Conservation (phyloP, 2,113 vertebrate species). For the Hepsetus odoe region DNA sequence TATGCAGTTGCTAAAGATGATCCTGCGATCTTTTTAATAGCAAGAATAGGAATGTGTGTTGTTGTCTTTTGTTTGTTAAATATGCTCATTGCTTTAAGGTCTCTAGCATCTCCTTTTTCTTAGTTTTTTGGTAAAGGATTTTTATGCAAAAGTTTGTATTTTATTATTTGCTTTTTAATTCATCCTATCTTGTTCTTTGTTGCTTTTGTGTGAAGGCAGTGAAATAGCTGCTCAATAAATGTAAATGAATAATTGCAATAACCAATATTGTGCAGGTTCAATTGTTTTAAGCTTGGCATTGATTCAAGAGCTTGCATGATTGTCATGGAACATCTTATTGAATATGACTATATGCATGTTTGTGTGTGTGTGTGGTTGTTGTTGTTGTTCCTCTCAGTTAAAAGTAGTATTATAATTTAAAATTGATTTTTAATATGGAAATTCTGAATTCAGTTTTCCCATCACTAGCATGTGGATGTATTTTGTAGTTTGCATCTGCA, state of each 20-base stretch:
- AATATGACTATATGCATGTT: background rate
- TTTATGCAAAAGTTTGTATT: background rate
- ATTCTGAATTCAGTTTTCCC: too few species aligned
- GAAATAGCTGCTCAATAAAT: background rate
- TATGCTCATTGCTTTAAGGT: background rate
- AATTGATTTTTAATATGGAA: too few species aligned
- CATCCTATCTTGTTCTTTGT: background rate
- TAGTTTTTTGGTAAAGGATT: background rate
- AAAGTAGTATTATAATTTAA: background rate
- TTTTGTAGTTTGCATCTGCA: background rate
- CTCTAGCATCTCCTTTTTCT: background rate
- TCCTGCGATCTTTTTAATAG: background rate
- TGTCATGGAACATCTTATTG: background rate
- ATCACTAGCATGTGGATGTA: too few species aligned
- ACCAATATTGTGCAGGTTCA: background rate
- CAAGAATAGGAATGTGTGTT: background rate
- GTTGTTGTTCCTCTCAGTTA: background rate
- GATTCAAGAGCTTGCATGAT: background rate
- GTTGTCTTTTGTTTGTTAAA: background rate
- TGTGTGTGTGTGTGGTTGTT: too few species aligned
- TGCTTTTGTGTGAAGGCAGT: background rate
- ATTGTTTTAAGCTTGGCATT: background rate
- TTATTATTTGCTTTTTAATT: background rate
- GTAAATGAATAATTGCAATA: background rate
- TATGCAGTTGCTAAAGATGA: background rate